phyloP scores from a whole-genome alignment of 2,113 vertebrate species.

The Anguilla japonica region DNA sequence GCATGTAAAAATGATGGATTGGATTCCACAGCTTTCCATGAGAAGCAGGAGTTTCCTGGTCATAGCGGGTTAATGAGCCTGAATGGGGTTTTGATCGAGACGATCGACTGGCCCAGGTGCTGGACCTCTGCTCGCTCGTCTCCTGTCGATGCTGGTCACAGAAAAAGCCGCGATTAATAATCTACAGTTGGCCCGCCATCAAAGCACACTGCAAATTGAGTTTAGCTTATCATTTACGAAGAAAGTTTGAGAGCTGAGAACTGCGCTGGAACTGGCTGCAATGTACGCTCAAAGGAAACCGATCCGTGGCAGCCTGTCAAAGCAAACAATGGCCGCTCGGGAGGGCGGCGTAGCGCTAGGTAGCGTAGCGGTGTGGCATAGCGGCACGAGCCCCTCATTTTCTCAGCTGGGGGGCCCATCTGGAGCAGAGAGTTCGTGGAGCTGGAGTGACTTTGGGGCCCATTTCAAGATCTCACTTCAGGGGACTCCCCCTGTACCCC shows the following conservation, averaged over 20 bases:
- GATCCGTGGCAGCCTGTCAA: background rate
- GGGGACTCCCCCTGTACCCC: too few relatives aligned
- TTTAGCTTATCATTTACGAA: background rate
- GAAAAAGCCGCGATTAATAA: background rate
- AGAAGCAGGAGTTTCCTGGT: background rate
- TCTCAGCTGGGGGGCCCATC: conserved; percentile 1
- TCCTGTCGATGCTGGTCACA: background rate
- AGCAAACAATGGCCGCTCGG: background rate
- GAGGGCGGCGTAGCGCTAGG: background rate
- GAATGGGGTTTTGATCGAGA: background rate
- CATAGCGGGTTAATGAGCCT: background rate
- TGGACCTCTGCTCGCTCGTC: background rate
- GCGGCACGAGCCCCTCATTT: background rate
- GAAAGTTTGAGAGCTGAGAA: background rate
- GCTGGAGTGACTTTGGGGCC: too few relatives aligned
- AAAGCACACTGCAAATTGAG: background rate
- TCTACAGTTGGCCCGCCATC: background rate
- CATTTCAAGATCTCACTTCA: too few relatives aligned
- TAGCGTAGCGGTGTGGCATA: background rate
- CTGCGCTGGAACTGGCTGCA: background rate
- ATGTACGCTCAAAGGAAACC: background rate
- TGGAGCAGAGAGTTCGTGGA: background rate
- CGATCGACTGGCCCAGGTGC: background rate
- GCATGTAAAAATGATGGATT: too few relatives aligned
- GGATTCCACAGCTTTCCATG: background rate